phyloP scores from a whole-genome alignment of 2,113 vertebrate genomes.

The Apodemus sylvaticus region DNA sequence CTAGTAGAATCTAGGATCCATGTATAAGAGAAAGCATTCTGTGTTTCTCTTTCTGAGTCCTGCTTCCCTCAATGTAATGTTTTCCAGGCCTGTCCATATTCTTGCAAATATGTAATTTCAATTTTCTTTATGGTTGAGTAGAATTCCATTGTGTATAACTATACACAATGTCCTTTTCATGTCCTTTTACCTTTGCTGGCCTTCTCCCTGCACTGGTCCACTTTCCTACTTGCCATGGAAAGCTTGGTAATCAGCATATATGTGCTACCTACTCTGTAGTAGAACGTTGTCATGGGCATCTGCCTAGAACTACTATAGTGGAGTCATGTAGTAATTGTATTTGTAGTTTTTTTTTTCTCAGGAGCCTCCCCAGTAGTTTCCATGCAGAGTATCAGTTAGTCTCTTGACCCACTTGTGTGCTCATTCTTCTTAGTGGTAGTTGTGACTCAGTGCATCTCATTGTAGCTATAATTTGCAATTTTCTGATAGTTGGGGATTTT shows the following conservation, averaged over 20 bases:
- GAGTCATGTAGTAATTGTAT: not conserved
- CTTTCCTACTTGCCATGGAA: not conserved
- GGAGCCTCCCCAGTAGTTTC: not conserved
- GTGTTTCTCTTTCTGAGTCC: not conserved
- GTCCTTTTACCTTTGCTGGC: not conserved
- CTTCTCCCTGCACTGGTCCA: no score
- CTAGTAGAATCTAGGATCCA: not conserved
- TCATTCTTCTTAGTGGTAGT: not conserved
- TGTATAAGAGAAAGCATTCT: not conserved
- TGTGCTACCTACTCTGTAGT: not conserved
- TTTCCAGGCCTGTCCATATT: not conserved
- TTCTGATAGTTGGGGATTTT: not conserved
- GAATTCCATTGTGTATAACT: not conserved
- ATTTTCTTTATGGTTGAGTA: not conserved
- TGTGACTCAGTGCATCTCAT: not conserved
- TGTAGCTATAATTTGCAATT: not conserved
- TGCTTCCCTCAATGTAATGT: not conserved
- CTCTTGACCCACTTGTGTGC: not conserved
- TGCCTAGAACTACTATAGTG: not conserved
- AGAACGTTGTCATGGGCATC: not conserved
- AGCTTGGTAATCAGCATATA: not conserved
- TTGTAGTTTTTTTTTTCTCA: not conserved
- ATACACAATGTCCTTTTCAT: not conserved
- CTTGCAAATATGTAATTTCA: not conserved
- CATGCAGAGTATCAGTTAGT: not conserved